Evolutionary conservation across 1,140 invertebrate species (phyloP), one percentile per base, ranked within the genome.

Genomic region (Aphaenogaster ashmeadi): DNA sequence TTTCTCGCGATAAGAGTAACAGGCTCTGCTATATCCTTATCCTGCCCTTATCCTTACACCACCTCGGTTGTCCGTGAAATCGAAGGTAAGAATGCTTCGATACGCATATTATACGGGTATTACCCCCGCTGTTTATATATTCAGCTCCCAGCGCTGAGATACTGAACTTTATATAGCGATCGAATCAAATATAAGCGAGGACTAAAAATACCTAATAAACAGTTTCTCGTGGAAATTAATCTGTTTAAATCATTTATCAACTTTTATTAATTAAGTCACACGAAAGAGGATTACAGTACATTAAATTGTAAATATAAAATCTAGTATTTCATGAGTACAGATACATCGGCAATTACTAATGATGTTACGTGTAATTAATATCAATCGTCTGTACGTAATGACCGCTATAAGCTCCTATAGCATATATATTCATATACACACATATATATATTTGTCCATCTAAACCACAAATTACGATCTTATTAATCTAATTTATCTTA

Each of bases 1-100:
- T 93, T 92, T 89, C 88, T 90, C 88, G 87, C 92, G 94, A 95
- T 95, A 94, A 94, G 94, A 94, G 91, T 93, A 92, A 92, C 93
- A 91, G 90, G 89, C 86, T 88, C 80, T 72, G 54, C 72, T 88
- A 69, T 90, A 91, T 91, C 92, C 86, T 81, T 69, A 69, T 69
- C 85, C 87, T 83, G 33, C 67, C 78, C 44, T 85, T 87, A 84
- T 66, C 67, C 78, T 41, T 41, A 41, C 56, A 80, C 41, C 62
- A 69, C 54, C 58, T 81, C 6, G 66, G 7, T 64, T 47, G 62
- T 72, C 62, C 54, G 44, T 62, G 36, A 87, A 87, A 88, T 91
- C 85, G 75, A 72, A 50, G 47, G 52, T 71, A 69, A 84, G 79
- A 50, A 90, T 81, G 7, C 44, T 41, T 2, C 80, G 54, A 83